phyloP scores from a whole-genome alignment of 2,113 vertebrate genomes.

The Aspiorhynchus laticeps region DNA sequence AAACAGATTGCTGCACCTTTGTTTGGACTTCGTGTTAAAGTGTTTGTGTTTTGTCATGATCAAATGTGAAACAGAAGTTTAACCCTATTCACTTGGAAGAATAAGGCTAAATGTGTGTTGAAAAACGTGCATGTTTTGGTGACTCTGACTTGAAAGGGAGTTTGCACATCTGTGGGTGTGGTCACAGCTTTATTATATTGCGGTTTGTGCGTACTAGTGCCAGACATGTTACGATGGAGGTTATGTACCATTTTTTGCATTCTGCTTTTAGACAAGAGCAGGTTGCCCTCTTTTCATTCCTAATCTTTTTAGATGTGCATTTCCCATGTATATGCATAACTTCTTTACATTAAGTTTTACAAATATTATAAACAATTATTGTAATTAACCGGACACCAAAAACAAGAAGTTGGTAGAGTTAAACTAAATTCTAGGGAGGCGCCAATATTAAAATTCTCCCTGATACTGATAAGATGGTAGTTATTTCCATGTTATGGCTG shows the following conservation, averaged over 20 bases:
- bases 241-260: background rate
- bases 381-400: background rate
- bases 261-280: background rate
- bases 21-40: background rate
- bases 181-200: conserved; percentile 23
- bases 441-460: background rate
- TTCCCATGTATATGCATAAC: background rate
- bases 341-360: background rate
- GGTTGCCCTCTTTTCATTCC: background rate
- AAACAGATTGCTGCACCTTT: background rate
- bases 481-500: background rate
- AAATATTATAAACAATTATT: background rate
- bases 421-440: background rate
- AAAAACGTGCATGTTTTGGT: background rate
- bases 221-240: conserved; percentile 19
- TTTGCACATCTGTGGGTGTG: conserved; percentile 14
- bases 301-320: background rate
- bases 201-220: background rate
- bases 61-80: background rate
- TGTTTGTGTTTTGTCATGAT: background rate
- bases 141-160: conserved; percentile 12
- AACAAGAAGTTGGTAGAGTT: background rate
- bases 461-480: background rate
- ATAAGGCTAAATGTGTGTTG: background rate
- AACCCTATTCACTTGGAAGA: background rate